A percentile compares a stretch with the other conserved stretches of the same genome.
Evolutionary conservation across 2,113 vertebrate genomes (phyloP).

Genomic region (Fregata magnificens): DNA sequence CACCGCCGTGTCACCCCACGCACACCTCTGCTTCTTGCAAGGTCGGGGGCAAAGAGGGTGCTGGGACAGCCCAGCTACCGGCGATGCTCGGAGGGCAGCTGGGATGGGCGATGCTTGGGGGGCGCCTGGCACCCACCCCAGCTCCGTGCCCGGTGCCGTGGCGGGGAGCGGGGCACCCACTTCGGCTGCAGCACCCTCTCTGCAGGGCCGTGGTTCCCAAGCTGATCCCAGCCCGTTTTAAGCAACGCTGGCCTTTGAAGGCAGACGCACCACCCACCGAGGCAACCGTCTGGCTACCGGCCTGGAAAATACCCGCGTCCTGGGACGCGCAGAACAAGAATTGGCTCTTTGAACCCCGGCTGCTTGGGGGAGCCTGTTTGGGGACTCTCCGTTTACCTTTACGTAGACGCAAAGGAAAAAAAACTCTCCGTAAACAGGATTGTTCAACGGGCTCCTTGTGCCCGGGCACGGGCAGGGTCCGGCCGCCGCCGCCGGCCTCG

Average conservation of each 20-base stretch:
- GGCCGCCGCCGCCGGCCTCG: rapidly evolving
- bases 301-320: conserved; percentile 49
- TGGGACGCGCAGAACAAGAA: background rate
- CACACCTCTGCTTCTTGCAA: rapidly evolving
- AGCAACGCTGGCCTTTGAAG: background rate
- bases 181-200: background rate
- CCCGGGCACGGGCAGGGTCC: background rate
- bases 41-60: background rate
- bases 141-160: background rate
- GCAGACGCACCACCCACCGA: background rate
- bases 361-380: background rate
- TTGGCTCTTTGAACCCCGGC: conserved; percentile 1
- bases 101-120: background rate
- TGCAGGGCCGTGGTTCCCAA: rapidly evolving
- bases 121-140: background rate
- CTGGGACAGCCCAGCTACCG: background rate
- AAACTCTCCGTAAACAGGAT: background rate
- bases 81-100: background rate
- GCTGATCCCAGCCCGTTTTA: background rate
- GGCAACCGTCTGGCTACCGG: conserved; percentile 20
- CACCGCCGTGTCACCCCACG: rapidly evolving
- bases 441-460: conserved; percentile 4
- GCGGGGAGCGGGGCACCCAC: background rate
- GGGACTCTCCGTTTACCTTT: background rate
- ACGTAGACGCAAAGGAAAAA: background rate